Percentiles rank a stretch among this genome's conserved stretches.
These are phyloP conservation scores for Metacarcinus magister DNA, from an alignment of 2,888 invertebrate genomes.

Conservation along the genomic window DNA sequence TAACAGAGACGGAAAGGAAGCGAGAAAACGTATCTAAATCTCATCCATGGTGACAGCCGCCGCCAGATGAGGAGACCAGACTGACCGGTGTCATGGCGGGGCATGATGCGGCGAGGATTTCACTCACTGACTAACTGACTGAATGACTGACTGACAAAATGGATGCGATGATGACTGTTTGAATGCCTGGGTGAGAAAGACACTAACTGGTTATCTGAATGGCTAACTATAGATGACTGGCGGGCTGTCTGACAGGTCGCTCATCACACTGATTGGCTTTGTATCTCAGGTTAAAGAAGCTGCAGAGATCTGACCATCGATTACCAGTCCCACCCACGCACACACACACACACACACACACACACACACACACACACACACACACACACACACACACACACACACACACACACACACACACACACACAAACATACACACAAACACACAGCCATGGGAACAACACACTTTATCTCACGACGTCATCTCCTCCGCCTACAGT, in stretches of 20 bases:
- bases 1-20: neutral
- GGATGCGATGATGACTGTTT: neutral
- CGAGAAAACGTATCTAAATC: neutral
- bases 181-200: neutral
- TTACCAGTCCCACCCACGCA: neutral
- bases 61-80: neutral
- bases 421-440: neutral
- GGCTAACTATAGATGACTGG: neutral
- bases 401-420: conserved; percentile 3
- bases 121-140: neutral
- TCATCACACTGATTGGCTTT: neutral
- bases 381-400: conserved; percentile 26
- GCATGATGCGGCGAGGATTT: neutral
- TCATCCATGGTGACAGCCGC: neutral
- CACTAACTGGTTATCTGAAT: neutral
- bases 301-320: too few relatives aligned
- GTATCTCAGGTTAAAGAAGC: neutral
- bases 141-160: neutral
- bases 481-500: conserved; percentile 11
- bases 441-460: neutral
- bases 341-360: conserved; percentile 26
- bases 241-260: neutral
- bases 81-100: conserved; percentile 33
- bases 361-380: neutral
- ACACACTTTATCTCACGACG: too few relatives aligned